Evolutionary conservation across 2,113 vertebrate genomes (phyloP).

Genomic region (Haliaeetus leucogaster): DNA sequence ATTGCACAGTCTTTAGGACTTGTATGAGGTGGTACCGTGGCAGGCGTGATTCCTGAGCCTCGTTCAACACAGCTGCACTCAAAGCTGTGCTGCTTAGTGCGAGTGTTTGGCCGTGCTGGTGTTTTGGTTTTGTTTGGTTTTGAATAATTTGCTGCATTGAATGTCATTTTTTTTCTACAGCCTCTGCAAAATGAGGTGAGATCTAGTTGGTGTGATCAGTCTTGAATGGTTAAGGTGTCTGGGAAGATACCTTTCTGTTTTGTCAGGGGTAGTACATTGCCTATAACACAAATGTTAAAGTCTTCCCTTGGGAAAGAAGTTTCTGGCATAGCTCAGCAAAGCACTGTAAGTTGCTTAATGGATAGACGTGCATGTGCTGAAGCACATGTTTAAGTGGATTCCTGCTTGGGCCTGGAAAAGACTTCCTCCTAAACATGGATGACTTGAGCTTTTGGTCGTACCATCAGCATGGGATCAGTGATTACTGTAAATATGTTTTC

Average conservation of each 20-base stretch:
- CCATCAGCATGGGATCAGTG: neutral
- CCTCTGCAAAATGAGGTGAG: neutral
- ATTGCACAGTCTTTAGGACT: neutral
- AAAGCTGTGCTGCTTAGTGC: fast-evolving
- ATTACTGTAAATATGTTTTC: neutral
- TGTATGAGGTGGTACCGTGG: fast-evolving
- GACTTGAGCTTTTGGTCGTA: neutral
- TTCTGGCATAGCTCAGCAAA: neutral
- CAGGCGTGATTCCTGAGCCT: neutral
- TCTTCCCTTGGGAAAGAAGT: neutral
- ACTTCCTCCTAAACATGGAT: neutral
- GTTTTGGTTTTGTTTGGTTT: neutral
- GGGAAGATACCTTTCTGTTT: neutral
- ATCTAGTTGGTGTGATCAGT: neutral
- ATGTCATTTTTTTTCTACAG: neutral
- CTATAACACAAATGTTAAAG: neutral
- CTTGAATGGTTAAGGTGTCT: neutral
- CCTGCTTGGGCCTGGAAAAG: neutral
- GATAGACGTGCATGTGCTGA: neutral
- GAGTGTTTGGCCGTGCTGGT: fast-evolving
- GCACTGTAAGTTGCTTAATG: neutral
- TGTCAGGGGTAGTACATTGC: neutral
- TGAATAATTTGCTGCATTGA: neutral
- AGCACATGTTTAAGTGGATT: neutral
- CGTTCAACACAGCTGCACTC: fast-evolving